phyloP scores from a whole-genome alignment of 1,140 invertebrate species.

The Achroia grisella region DNA sequence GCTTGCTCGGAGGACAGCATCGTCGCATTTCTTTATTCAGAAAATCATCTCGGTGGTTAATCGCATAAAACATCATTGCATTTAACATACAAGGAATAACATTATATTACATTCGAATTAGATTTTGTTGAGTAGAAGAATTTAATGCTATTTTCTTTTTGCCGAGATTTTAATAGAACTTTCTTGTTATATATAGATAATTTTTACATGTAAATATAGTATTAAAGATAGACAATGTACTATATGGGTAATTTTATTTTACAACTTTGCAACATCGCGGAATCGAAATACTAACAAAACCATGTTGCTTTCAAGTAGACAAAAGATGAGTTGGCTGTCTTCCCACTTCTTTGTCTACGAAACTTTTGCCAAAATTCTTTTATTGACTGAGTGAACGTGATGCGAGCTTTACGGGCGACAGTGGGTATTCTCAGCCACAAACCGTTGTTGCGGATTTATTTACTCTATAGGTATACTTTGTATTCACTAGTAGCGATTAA shows the following conservation, averaged over 20 bases:
- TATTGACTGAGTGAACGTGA: constrained; percentile 66
- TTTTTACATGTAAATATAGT: not conserved
- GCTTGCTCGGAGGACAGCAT: constrained; percentile 47
- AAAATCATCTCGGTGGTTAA: constrained; percentile 26
- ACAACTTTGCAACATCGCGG: constrained; percentile 45
- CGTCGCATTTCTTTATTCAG: constrained; percentile 46
- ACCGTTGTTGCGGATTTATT: constrained; percentile 20
- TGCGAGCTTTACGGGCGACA: constrained; percentile 51
- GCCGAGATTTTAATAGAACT: too few species aligned
- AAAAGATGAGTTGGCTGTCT: constrained; percentile 70
- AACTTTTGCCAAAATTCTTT: constrained; percentile 72
- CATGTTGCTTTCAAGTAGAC: constrained; percentile 64
- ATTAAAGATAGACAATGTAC: not conserved
- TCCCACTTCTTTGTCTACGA: constrained; percentile 71
- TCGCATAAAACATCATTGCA: not conserved
- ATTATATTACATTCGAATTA: not conserved
- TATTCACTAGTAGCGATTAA: too few species aligned
- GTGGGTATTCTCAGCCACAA: constrained; percentile 44
- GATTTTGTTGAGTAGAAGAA: not conserved
- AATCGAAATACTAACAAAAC: constrained; percentile 62
- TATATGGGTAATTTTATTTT: constrained; percentile 34
- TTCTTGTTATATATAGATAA: not conserved
- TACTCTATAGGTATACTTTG: constrained; percentile 9
- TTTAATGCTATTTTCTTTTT: not conserved
- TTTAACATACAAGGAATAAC: not conserved